phyloP scores from a whole-genome alignment of 2,797 vertebrate species.

The Menidia menidia region DNA sequence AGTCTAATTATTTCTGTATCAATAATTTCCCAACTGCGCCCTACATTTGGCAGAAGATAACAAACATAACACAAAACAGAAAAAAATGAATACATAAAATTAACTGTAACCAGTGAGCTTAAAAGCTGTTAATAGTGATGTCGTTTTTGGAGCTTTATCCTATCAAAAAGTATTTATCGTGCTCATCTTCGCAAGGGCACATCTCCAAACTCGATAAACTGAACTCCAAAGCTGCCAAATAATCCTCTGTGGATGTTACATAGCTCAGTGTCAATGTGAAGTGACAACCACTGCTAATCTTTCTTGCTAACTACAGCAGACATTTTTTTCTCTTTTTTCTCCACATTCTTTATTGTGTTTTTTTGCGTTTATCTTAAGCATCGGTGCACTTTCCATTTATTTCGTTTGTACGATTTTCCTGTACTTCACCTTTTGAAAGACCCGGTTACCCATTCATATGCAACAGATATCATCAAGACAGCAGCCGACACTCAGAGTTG shows the following conservation, averaged over 20 bases:
- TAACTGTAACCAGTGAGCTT: neutral
- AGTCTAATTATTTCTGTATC: no score
- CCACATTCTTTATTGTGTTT: neutral
- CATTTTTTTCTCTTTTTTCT: no score
- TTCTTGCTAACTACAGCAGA: no score
- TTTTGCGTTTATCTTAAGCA: neutral
- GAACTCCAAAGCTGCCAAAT: neutral
- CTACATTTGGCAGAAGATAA: no score
- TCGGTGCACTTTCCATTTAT: neutral
- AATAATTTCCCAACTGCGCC: no score
- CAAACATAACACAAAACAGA: no score
- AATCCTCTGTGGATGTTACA: neutral
- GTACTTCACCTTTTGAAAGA: slow-evolving; percentile 5
- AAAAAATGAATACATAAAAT: no score
- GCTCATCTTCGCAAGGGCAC: neutral
- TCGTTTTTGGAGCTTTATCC: neutral
- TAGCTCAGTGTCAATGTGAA: neutral
- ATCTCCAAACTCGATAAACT: neutral
- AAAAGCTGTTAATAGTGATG: neutral
- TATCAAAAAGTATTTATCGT: neutral
- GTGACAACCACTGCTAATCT: neutral
- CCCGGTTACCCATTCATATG: slow-evolving; percentile 4
- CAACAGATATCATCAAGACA: slow-evolving; percentile 16
- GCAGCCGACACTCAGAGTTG: slow-evolving; percentile 39
- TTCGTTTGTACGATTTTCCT: neutral